Conservation (phyloP, 2,888 invertebrate species). For the Sinohyriopsis cumingii region DNA sequence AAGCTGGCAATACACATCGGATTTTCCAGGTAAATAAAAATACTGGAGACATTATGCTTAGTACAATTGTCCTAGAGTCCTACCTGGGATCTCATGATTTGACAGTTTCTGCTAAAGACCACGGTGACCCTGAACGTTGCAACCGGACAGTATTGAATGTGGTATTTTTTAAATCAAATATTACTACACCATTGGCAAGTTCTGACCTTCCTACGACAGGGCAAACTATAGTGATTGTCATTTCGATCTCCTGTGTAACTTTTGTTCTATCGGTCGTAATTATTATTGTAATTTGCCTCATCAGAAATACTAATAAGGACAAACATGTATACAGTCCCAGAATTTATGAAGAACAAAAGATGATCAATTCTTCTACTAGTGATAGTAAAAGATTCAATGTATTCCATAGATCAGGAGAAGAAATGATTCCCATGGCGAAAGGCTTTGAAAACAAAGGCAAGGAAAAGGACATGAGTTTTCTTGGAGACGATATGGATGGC, state of each 20-base stretch:
- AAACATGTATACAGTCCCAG: constrained; percentile 37
- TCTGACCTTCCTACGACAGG: constrained; percentile 11
- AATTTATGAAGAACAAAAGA: constrained; percentile 45
- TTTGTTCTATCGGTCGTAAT: constrained; percentile 42
- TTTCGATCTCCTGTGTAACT: constrained; percentile 43
- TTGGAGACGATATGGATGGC: constrained; percentile 17
- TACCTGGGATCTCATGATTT: constrained; percentile 37
- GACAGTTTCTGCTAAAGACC: constrained; percentile 38
- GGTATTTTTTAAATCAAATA: constrained; percentile 33
- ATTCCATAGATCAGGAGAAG: constrained; percentile 39
- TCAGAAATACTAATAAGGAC: constrained; percentile 33
- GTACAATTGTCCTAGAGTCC: constrained; percentile 21
- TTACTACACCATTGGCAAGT: constrained; percentile 1
- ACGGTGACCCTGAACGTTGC: constrained; percentile 26
- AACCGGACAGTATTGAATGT: constrained; percentile 34
- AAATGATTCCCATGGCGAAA: constrained; percentile 27
- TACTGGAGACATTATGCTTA: constrained; percentile 35
- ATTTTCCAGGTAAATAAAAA: constrained; percentile 33
- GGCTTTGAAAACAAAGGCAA: constrained; percentile 16
- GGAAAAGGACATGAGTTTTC: constrained; percentile 46
- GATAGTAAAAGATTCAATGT: constrained; percentile 42
- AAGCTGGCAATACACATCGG: constrained; percentile 18
- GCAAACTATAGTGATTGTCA: constrained; percentile 44
- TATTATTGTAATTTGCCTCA: constrained; percentile 37
- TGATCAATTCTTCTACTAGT: constrained; percentile 32